Percentiles rank a stretch among this genome's conserved stretches.
Evolutionary conservation across 2,888 invertebrate species (phyloP).

Genomic region (Megaustenia siamemsis): DNA sequence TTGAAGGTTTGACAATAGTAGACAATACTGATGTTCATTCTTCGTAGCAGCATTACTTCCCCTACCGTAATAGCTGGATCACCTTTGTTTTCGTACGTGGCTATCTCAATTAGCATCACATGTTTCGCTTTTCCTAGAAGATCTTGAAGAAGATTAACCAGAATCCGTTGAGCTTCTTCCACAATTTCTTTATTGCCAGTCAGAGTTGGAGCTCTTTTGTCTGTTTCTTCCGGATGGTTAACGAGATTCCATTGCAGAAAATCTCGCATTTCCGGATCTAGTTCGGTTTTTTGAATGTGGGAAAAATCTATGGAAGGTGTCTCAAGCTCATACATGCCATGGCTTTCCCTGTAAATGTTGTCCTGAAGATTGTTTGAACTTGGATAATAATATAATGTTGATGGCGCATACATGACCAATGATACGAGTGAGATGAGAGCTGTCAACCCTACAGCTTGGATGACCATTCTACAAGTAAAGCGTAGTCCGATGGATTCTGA

Average conservation of each 20-base stretch:
- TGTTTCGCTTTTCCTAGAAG: slow-evolving; percentile 9
- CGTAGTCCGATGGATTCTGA: too few relatives aligned
- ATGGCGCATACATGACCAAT: too few relatives aligned
- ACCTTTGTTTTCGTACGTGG: slow-evolving; percentile 60
- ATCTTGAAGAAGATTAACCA: slow-evolving; percentile 27
- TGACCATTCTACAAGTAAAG: too few relatives aligned
- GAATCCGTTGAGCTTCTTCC: slow-evolving; percentile 52
- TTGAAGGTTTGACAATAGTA: slow-evolving; percentile 44
- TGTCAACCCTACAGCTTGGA: too few relatives aligned
- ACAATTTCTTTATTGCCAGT: slow-evolving; percentile 48
- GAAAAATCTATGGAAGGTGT: not conserved
- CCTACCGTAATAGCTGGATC: slow-evolving; percentile 61
- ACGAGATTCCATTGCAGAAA: slow-evolving; percentile 49
- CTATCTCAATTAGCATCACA: slow-evolving; percentile 60
- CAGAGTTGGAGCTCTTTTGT: slow-evolving; percentile 40
- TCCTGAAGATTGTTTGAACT: too few relatives aligned
- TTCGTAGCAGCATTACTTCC: slow-evolving; percentile 53
- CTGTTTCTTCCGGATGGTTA: slow-evolving; percentile 50
- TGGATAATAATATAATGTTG: too few relatives aligned
- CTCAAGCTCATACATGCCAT: not conserved
- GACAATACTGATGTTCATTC: slow-evolving; percentile 51
- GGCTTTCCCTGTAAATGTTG: not conserved
- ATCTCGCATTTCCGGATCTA: not conserved
- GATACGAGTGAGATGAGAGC: too few relatives aligned
- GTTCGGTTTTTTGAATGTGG: not conserved